phyloP scores from a whole-genome alignment of 2,888 invertebrate species.

The Biston betularia region DNA sequence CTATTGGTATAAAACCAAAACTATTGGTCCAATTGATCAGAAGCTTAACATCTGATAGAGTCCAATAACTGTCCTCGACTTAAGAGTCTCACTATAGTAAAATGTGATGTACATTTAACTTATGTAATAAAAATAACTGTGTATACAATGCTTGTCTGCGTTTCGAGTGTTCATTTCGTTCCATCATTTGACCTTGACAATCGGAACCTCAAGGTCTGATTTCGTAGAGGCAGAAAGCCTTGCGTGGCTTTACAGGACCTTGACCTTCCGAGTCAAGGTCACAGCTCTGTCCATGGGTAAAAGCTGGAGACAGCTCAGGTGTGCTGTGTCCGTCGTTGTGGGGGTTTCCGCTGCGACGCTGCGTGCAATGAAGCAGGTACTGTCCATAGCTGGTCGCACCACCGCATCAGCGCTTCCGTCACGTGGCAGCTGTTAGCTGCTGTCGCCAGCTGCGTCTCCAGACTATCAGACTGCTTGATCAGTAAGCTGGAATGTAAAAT shows the following conservation, averaged over 20 bases:
- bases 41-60: constrained; percentile 36
- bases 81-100: constrained; percentile 9
- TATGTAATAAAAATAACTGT: constrained; percentile 7
- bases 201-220: constrained; percentile 47
- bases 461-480: constrained; percentile 87
- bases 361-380: constrained; percentile 89
- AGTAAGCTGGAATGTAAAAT: constrained; percentile 73
- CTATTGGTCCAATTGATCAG: constrained; percentile 39
- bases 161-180: constrained; percentile 23
- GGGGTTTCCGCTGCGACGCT: constrained; percentile 85
- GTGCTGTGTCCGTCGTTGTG: constrained; percentile 68
- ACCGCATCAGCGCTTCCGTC: constrained; percentile 93
- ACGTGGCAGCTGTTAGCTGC: constrained; percentile 95
- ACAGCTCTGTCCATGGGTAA: constrained; percentile 18
- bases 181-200: constrained; percentile 46
- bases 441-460: constrained; percentile 92
- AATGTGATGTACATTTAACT: constrained; percentile 31
- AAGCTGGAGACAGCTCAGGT: constrained; percentile 55
- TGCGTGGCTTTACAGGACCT: constrained; percentile 27
- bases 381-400: constrained; percentile 92
- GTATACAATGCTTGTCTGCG: constrained; percentile 27
- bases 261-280: constrained; percentile 42
- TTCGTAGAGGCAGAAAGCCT: constrained; percentile 31
- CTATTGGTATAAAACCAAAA: constrained; percentile 4
- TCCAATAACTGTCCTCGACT: constrained; percentile 29